These are phyloP conservation scores for Petrocephalus sullivani DNA, from an alignment of 2,797 vertebrate species.

Conservation along the genomic window DNA sequence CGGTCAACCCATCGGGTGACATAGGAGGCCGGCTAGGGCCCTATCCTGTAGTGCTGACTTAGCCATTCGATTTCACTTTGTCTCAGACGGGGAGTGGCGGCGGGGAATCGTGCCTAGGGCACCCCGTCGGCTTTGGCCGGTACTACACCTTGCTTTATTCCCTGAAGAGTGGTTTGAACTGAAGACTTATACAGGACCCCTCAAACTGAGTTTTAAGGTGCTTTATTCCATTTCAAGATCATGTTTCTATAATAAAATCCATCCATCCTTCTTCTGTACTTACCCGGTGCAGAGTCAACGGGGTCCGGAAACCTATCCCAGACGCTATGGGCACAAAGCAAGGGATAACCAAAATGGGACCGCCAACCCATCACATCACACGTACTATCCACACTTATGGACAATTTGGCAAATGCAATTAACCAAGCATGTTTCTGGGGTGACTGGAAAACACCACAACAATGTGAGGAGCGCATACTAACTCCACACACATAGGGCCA, in stretches of 20 bases:
- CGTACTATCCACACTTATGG: no score
- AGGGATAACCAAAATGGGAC: background rate
- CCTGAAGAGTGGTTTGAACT: background rate
- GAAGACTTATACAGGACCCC: background rate
- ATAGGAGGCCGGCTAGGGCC: background rate
- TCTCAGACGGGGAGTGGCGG: background rate
- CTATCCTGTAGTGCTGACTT: background rate
- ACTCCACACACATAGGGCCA: background rate
- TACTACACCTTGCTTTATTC: background rate
- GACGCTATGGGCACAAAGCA: background rate
- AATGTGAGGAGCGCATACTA: background rate
- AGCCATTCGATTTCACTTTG: background rate
- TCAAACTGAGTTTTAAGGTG: background rate
- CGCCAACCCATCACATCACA: background rate
- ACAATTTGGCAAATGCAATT: background rate
- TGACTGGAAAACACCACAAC: background rate
- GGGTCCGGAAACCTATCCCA: background rate
- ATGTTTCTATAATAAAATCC: background rate
- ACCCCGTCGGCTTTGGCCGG: background rate
- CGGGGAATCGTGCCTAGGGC: background rate
- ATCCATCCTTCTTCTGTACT: background rate
- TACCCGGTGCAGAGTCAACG: background rate
- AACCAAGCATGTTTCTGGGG: background rate
- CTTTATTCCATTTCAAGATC: background rate
- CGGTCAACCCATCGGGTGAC: background rate